phyloP scores from a whole-genome alignment of 2,797 vertebrate genomes.

The Lepus townsendii region DNA sequence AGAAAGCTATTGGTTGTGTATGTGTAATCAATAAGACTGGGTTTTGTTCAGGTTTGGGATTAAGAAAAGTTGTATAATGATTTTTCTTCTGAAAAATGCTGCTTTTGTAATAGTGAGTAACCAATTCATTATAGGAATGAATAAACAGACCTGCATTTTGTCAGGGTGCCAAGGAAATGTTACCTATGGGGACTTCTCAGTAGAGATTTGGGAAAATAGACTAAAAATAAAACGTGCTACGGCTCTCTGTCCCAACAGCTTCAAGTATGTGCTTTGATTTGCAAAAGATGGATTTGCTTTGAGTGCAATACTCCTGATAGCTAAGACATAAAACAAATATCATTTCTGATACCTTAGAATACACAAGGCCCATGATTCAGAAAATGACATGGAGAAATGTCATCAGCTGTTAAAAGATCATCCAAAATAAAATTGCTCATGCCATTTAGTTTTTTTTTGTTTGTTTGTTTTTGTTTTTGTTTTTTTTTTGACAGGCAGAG shows the following conservation, averaged over 20 bases:
- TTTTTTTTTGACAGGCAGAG: too few relatives aligned
- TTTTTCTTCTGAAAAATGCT: slow-evolving; percentile 20
- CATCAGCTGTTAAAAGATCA: slow-evolving; percentile 21
- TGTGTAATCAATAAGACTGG: not conserved
- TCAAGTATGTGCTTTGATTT: slow-evolving; percentile 4
- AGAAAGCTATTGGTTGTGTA: not conserved
- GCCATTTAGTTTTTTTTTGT: not conserved
- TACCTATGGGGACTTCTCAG: slow-evolving; percentile 1
- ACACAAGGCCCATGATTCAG: not conserved
- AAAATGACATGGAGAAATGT: slow-evolving; percentile 6
- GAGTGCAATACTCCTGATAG: not conserved
- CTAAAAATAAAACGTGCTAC: slow-evolving; percentile 53
- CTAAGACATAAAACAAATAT: slow-evolving; percentile 21
- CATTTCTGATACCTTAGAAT: slow-evolving; percentile 42
- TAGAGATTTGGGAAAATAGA: not conserved
- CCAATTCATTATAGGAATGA: not conserved
- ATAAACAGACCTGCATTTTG: not conserved
- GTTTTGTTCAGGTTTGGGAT: not conserved
- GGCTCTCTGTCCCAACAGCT: not conserved
- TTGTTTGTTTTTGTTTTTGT: too few relatives aligned
- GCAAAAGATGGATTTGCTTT: slow-evolving; percentile 14
- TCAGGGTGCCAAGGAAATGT: not conserved
- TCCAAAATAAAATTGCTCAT: slow-evolving; percentile 56
- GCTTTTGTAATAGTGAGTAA: slow-evolving; percentile 2
- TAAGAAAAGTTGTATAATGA: not conserved